These are phyloP conservation scores for Orchesella flavescens DNA, from an alignment of 2,888 invertebrate species.

Conservation along the genomic window DNA sequence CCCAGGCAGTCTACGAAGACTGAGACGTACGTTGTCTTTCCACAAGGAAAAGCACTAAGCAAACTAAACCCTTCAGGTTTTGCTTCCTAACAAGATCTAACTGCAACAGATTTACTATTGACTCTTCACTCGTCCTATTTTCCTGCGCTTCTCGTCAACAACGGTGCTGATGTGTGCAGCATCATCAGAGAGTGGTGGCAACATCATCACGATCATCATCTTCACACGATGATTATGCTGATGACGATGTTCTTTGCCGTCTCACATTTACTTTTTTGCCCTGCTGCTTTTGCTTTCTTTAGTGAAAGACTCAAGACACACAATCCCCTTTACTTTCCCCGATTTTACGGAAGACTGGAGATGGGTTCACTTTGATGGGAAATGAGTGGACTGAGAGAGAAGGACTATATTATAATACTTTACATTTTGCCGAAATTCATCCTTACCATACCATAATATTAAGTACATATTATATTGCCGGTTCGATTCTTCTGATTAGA, in stretches of 20 bases:
- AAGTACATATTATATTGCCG: no score
- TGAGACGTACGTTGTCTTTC: not conserved
- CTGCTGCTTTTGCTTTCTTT: not conserved
- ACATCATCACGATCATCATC: constrained; percentile 12
- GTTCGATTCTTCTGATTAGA: no score
- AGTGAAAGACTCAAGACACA: not conserved
- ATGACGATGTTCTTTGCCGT: constrained; percentile 31
- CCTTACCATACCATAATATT: no score
- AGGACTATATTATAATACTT: no score
- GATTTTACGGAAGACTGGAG: not conserved
- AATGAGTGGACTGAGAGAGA: not conserved
- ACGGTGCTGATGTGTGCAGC: not conserved
- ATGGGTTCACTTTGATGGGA: not conserved
- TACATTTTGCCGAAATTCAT: no score
- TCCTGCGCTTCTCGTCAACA: constrained; percentile 25
- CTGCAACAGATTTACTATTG: constrained; percentile 34
- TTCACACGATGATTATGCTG: constrained; percentile 37
- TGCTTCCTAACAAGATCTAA: not conserved
- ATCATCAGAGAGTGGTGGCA: not conserved
- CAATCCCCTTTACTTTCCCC: not conserved
- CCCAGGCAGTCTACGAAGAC: not conserved
- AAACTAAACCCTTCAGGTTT: constrained; percentile 11
- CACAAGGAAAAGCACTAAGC: not conserved
- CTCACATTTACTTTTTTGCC: not conserved
- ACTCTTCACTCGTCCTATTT: constrained; percentile 10